Percentiles rank a stretch among this genome's conserved stretches.
Evolutionary conservation across 2,113 vertebrate genomes (phyloP).

Genomic region (Ageneiosus marmoratus): DNA sequence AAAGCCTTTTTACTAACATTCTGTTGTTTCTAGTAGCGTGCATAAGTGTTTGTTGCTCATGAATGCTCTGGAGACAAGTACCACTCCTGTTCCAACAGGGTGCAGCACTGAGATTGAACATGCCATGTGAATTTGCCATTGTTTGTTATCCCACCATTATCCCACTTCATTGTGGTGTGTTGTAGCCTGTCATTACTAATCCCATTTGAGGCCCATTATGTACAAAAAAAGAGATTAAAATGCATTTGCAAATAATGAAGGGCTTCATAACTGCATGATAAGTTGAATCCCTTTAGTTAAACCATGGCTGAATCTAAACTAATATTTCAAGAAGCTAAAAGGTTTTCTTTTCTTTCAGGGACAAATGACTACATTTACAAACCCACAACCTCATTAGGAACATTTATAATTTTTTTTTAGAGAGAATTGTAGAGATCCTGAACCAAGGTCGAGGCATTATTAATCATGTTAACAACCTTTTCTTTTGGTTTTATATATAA

Average conservation of each 20-base stretch:
- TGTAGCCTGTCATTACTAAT: constrained; percentile 36
- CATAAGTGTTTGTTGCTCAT: not conserved
- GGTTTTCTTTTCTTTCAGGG: not conserved
- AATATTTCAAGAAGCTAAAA: not conserved
- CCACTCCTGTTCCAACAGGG: constrained; percentile 1
- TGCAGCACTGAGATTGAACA: constrained; percentile 21
- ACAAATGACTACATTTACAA: not conserved
- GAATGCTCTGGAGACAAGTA: not conserved
- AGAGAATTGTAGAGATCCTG: not conserved
- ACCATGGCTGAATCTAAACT: not conserved
- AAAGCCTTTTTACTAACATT: not conserved
- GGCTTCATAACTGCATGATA: constrained; percentile 10
- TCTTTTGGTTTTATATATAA: too few relatives aligned
- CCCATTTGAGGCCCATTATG: constrained; percentile 2
- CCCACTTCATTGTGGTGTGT: constrained; percentile 13
- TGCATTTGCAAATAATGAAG: constrained; percentile 15
- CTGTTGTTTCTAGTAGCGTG: not conserved
- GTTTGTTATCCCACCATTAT: constrained; percentile 28
- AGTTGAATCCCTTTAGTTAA: constrained; percentile 9
- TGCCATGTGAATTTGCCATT: constrained; percentile 22
- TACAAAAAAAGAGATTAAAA: constrained; percentile 8
- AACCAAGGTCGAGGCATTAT: not conserved
- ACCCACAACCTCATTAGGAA: not conserved
- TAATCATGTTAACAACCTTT: too few relatives aligned
- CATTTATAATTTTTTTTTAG: not conserved